These are phyloP conservation scores for Channa argus DNA, from an alignment of 2,113 vertebrate species.

Conservation along the genomic window DNA sequence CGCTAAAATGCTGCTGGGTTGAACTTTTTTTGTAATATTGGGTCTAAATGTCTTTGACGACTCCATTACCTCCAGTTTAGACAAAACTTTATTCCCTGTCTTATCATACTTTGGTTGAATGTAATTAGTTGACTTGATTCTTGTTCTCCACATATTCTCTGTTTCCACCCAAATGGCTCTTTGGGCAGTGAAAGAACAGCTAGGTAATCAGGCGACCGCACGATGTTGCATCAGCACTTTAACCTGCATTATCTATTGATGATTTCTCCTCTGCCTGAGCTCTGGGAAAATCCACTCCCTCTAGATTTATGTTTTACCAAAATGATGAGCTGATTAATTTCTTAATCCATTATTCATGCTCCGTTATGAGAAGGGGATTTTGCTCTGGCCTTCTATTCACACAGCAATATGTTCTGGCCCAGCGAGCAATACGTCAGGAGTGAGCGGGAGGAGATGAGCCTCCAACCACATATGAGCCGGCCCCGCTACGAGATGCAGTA, in stretches of 20 bases:
- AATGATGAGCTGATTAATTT: slow-evolving; percentile 63
- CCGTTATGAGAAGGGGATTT: slow-evolving; percentile 52
- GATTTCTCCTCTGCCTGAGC: background rate
- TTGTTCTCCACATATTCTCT: background rate
- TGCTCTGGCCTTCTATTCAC: slow-evolving; percentile 26
- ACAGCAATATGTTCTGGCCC: slow-evolving; percentile 53
- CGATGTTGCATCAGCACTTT: background rate
- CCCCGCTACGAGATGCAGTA: slow-evolving; percentile 11
- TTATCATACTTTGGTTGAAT: too few species aligned
- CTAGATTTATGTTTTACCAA: slow-evolving; percentile 21
- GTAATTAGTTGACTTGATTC: too few species aligned
- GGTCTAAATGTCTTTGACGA: too few species aligned
- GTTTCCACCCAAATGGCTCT: background rate
- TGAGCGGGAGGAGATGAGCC: slow-evolving; percentile 24
- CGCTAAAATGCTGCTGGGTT: too few species aligned
- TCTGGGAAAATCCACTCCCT: background rate
- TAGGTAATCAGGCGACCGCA: background rate
- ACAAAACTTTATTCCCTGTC: too few species aligned
- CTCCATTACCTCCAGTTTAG: too few species aligned
- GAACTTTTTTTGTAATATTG: too few species aligned
- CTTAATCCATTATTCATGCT: slow-evolving; percentile 63
- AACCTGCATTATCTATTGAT: slow-evolving; percentile 18
- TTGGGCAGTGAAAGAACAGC: background rate
- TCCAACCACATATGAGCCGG: background rate
- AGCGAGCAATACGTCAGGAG: slow-evolving; percentile 8